Evolutionary conservation across 2,113 vertebrate species (phyloP), one percentile per base, ranked within the genome.

Genomic region (Lycaon pictus): DNA sequence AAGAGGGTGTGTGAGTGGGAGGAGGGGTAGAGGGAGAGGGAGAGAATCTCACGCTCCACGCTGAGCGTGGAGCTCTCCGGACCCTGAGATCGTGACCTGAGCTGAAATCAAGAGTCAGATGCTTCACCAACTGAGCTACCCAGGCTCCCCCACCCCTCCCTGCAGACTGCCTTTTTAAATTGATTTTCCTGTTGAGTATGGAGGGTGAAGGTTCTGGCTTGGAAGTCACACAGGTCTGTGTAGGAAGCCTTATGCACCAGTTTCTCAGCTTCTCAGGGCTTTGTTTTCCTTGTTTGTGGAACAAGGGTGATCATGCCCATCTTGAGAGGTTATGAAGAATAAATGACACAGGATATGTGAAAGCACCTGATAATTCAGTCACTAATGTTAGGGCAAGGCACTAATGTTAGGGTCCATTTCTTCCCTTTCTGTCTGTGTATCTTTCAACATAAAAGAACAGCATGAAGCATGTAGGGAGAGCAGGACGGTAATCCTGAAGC

Each of bases 241-340:
- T 93, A 65, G 48, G 86, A 86, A 58, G 48, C 55, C n/a, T 85
- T n/a, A 22, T 22, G 37, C 13, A 63, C 17, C 27, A 62, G 53
- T 67, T 79, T 72, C 89, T 93, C 88, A 74, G 53, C 51, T 83
- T 91, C 51, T 92, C 35, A 55, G 82, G 90, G 51, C 29, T 95
- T 95, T 91, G 25, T 3, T 93, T 91, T 91, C 29, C 62, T 84
- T 82, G 37, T 82, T 82, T 86, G 35, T 91, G 67, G 83, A 76
- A 51, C 43, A n/a, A 69, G 76, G 65, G 51, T 71, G 76, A 79
- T 29, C 43, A 2, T 71, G 60, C 53, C 27, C 1, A 17, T 32
- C 60, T 91, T 48, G 71, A 83, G 83, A 93, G 13, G 71, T 79
- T 83, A 10, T 89, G 69, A 84, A 96, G 79, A 94, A 53, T 77